Conservation (phyloP, 2,797 vertebrate genomes). For the Chelon auratus region DNA sequence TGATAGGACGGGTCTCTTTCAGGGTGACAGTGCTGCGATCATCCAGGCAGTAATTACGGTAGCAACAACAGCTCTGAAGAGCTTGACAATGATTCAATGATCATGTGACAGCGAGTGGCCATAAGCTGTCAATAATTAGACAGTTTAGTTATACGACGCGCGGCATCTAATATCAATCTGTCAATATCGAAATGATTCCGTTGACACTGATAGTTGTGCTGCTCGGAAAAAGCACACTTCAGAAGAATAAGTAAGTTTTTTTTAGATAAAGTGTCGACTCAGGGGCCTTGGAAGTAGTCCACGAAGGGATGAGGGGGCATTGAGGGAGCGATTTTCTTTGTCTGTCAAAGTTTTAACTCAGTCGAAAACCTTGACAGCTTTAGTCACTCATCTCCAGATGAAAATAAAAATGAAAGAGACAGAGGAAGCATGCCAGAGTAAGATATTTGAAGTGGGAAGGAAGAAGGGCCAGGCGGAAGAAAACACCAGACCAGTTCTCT, state of each 20-base stretch:
- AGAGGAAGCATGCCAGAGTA: conserved; percentile 29
- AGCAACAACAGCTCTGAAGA: conserved; percentile 59
- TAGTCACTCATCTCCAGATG: conserved; percentile 47
- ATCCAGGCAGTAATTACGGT: conserved; percentile 69
- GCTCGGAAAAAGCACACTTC: conserved; percentile 18
- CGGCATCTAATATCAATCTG: conserved; percentile 25
- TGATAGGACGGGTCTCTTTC: conserved; percentile 65
- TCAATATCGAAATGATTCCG: conserved; percentile 32
- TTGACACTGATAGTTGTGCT: conserved; percentile 1
- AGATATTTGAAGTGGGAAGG: conserved; percentile 23
- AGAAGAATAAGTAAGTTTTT: conserved; percentile 14
- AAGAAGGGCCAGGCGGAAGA: conserved; percentile 38
- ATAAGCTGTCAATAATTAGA: conserved; percentile 54
- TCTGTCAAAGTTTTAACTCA: conserved; percentile 48
- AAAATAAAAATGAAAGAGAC: conserved; percentile 56
- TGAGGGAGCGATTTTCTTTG: conserved; percentile 43
- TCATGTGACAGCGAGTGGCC: conserved; percentile 53
- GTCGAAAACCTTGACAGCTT: conserved; percentile 49
- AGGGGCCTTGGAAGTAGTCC: conserved; percentile 12
- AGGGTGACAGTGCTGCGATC: conserved; percentile 60
- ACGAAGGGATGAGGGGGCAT: conserved; percentile 16
- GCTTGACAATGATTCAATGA: conserved; percentile 62
- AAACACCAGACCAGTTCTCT: conserved; percentile 9
- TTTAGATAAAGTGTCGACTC: background rate
- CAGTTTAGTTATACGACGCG: conserved; percentile 22